Base-by-base conservation (phyloP, 2,797 vertebrate species). In the Lophius americanus region DNA sequence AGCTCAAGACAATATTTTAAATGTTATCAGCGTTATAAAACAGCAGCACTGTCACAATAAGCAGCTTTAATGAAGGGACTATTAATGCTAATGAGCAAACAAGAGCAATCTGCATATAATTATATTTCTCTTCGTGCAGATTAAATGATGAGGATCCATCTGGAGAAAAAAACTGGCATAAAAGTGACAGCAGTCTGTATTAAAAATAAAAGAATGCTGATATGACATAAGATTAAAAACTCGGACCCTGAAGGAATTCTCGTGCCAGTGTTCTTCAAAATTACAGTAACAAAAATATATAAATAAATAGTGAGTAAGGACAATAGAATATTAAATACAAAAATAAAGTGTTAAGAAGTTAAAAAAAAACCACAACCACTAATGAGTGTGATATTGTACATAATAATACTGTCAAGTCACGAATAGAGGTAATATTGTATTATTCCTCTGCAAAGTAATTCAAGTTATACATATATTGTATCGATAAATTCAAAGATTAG, bases 61-160 rank as follows among this genome's bases (percentile, higher is more conserved):
- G 59, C 70, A 36, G 13, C 51, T 65, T 64, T 82, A 82, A 85
- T 79, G 81, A 79, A 74, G 51, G 60, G 38, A 75, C 67, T 64
- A 70, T 60, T 75, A 78, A 79, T 79, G 76, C 64, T 84, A 75
- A 88, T 70, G 78, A 43, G 62, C 68, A 53, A 84, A 87, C 76
- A 76, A 85, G 43, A 66, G 64, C 77, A 80, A 79, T 70, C 76
- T 81, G 63, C 73, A 68, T 79, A 6, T 62, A 64, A 78, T 84
- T 80, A 76, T 74, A 62, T 64, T 51, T 58, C 51, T 47, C 53
- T 72, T 65, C 67, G 57, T 76, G 23, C 60, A 59, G 56, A 43
- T 44, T 44, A 73, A 71, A 74, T 64, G 9, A 2, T 70, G 56
- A 48, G 64, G 77, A 77, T 55, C 70, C 9, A 58, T 64, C 44